A percentile compares a stretch with the other conserved stretches of the same genome.
Conservation (phyloP, 2,797 vertebrate species). For the Cheracebus regulus region DNA sequence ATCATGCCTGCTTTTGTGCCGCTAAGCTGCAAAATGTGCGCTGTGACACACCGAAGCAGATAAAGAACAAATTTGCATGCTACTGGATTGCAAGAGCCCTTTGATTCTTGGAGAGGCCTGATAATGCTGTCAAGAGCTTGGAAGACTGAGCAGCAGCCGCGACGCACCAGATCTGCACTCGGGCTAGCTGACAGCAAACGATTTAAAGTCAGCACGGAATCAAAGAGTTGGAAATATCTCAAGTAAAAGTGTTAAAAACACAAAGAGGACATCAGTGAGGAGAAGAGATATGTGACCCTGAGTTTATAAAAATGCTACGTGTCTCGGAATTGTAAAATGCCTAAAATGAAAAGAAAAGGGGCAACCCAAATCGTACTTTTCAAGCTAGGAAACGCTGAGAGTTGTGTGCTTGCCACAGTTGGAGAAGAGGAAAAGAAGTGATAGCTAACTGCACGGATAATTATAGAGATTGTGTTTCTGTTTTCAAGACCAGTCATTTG, state of each 20-base stretch:
- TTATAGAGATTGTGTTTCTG: not conserved
- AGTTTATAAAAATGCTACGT: not conserved
- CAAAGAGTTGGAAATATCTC: constrained; percentile 65
- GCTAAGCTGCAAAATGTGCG: not conserved
- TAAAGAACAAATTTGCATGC: constrained; percentile 61
- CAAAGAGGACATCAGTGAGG: not conserved
- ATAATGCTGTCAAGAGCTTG: constrained; percentile 29
- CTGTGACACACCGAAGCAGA: constrained; percentile 33
- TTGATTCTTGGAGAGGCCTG: constrained; percentile 55
- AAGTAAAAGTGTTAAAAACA: constrained; percentile 45
- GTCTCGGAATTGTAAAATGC: not conserved
- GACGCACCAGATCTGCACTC: not conserved
- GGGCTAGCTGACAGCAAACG: constrained; percentile 34
- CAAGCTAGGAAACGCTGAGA: not conserved
- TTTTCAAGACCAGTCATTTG: not conserved
- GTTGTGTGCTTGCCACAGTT: not conserved
- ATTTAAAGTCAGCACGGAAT: constrained; percentile 48
- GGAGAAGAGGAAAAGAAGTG: not conserved
- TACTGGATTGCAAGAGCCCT: constrained; percentile 35
- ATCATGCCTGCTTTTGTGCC: not conserved
- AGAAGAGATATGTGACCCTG: not conserved
- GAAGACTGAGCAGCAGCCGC: not conserved
- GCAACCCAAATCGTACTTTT: not conserved
- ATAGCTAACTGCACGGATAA: rapidly evolving
- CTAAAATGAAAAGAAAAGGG: not conserved